Base-by-base conservation (phyloP, 2,888 invertebrate genomes). In the Sminthurides aquaticus region DNA sequence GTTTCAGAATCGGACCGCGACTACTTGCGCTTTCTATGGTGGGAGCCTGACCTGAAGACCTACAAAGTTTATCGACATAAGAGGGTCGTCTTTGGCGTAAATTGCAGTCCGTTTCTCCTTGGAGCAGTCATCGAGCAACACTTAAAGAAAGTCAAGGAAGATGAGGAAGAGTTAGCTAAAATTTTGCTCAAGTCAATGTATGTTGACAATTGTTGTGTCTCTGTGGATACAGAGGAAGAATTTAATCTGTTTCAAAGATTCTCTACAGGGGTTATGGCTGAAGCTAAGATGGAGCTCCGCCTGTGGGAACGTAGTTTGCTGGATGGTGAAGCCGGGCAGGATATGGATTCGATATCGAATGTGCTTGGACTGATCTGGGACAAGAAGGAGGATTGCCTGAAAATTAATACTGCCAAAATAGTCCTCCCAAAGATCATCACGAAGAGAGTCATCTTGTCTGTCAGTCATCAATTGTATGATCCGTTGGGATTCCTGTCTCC, bases 1-100 rank as follows among this genome's bases (percentile, higher is more conserved):
- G 22, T 76, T 1, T 20, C 56, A 20, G 26, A 66, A 62, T n/a
- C 65, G 8, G 76, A 78, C 57, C 60, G 77, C 52, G 66, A 76
- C 60, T 75, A 64, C 65, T 59, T 77, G 0, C 60, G 69, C 49
- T 76, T 76, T 65, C 65, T 77, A 8, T 74, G 75, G 74, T 67
- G 62, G 49, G 59, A 66, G 27, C 62, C 49, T 29, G 57, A 64
- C 27, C 56, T 22, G 15, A 26, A 26, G 15, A 57, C 26, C n/a
- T n/a, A 49, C 20, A 60, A 57, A n/a, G 34, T 61, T 3, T 49
- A 25, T 8, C 58, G 57, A 8, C 64, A 67, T 27, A 26, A 24
- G 3, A 25, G 67, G 24, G 63, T 65, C 1, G 67, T 67, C 18
- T 67, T 67, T 34, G 67, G 67, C 0, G 64, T 64, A 1, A 67